phyloP scores from a whole-genome alignment of 2,113 vertebrate species.

The Euleptes europaea region DNA sequence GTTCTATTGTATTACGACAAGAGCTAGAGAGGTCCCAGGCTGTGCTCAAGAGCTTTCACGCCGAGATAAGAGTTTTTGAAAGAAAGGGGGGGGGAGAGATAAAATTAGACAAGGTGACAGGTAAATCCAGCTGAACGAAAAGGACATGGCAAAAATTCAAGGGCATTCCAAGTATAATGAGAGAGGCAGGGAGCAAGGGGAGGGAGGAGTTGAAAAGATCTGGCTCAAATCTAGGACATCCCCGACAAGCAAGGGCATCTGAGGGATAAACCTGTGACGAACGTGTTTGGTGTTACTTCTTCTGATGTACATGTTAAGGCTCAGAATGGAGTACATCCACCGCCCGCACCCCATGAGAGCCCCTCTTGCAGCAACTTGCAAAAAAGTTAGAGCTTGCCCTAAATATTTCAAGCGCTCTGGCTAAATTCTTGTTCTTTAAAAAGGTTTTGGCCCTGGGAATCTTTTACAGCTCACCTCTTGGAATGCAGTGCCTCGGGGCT shows the following conservation, averaged over 20 bases:
- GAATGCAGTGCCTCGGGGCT: neutral
- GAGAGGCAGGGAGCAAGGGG: neutral
- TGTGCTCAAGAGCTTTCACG: too few species aligned
- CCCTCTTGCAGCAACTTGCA: neutral
- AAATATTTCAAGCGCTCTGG: neutral
- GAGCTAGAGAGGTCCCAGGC: too few species aligned
- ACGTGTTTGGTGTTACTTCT: neutral
- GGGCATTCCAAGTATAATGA: neutral
- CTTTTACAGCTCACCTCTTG: too few species aligned
- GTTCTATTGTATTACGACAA: too few species aligned
- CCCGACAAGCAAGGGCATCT: neutral
- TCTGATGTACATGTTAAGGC: neutral
- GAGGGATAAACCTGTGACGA: neutral
- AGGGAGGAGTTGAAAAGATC: neutral
- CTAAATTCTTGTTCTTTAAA: neutral
- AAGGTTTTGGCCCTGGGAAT: too few species aligned
- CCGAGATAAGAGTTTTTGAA: too few species aligned
- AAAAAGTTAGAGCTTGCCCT: neutral
- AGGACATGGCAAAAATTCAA: neutral
- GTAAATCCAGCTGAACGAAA: neutral
- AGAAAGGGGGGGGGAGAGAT: too few species aligned
- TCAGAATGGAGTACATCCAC: neutral
- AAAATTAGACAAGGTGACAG: neutral
- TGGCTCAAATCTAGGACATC: constrained; percentile 4
- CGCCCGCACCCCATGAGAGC: neutral